These are phyloP conservation scores for Nephrotoma flavescens DNA, from an alignment of 2,888 invertebrate genomes.

Conservation along the genomic window DNA sequence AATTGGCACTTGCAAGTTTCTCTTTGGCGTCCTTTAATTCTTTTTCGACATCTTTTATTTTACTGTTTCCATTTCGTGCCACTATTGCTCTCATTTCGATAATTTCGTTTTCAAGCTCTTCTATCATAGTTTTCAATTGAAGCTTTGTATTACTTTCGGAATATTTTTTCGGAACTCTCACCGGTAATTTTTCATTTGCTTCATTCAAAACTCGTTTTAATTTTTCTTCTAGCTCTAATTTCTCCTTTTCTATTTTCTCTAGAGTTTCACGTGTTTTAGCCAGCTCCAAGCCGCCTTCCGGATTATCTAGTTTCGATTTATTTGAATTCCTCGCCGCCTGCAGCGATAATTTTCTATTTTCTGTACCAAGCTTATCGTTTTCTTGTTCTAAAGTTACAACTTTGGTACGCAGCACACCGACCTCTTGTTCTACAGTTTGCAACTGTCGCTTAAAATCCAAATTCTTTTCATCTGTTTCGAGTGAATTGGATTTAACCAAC, in stretches of 20 bases:
- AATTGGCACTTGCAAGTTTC: slow-evolving; percentile 46
- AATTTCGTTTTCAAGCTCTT: slow-evolving; percentile 77
- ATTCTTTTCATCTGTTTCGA: slow-evolving; percentile 37
- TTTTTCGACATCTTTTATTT: slow-evolving; percentile 41
- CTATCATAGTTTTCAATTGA: slow-evolving; percentile 65
- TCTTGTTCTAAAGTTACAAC: slow-evolving; percentile 54
- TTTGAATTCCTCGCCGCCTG: slow-evolving; percentile 35
- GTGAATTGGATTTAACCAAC: slow-evolving; percentile 40
- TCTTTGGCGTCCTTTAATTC: slow-evolving; percentile 50
- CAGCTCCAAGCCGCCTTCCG: slow-evolving; percentile 36
- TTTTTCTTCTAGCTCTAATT: slow-evolving; percentile 45
- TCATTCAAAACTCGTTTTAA: slow-evolving; percentile 51
- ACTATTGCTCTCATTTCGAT: slow-evolving; percentile 35
- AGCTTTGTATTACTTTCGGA: slow-evolving; percentile 57
- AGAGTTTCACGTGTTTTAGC: slow-evolving; percentile 40
- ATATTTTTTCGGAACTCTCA: slow-evolving; percentile 55
- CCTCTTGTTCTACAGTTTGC: slow-evolving; percentile 65
- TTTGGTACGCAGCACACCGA: slow-evolving; percentile 48
- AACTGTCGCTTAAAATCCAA: slow-evolving; percentile 59
- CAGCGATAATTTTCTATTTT: slow-evolving; percentile 54
- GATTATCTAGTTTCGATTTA: slow-evolving; percentile 21
- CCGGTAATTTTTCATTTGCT: slow-evolving; percentile 48
- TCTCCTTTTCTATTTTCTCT: slow-evolving; percentile 44
- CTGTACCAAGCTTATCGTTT: slow-evolving; percentile 56
- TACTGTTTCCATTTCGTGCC: slow-evolving; percentile 27